These are phyloP conservation scores for Anhinga anhinga DNA, from an alignment of 2,113 vertebrate genomes.

Conservation along the genomic window DNA sequence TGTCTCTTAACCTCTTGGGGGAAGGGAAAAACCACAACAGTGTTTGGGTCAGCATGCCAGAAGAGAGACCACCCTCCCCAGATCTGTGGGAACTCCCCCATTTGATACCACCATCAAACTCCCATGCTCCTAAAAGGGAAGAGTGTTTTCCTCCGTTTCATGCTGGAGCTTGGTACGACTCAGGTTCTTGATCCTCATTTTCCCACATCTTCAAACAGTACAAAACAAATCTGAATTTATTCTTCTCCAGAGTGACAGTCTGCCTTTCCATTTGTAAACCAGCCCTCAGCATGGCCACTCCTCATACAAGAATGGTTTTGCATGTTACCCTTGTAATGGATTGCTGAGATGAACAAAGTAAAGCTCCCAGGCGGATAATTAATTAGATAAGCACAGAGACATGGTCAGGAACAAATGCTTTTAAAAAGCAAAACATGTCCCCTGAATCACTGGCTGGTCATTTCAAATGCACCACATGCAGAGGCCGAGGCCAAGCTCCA, in stretches of 20 bases:
- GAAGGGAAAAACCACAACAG: neutral
- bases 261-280: neutral
- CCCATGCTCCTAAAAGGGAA: neutral
- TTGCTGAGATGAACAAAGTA: neutral
- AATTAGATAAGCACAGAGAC: neutral
- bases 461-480: neutral
- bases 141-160: neutral
- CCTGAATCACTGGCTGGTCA: neutral
- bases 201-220: neutral
- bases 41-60: neutral
- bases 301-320: neutral
- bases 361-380: neutral
- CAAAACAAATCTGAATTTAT: neutral
- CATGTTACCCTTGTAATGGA: neutral
- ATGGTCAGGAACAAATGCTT: fast-evolving
- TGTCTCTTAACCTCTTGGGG: neutral
- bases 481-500: neutral
- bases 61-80: neutral
- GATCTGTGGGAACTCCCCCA: neutral
- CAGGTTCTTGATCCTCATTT: neutral
- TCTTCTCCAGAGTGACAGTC: neutral
- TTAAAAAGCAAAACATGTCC: neutral
- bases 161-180: neutral
- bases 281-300: fast-evolving
- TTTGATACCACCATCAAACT: neutral